Percentiles rank a stretch among this genome's conserved stretches.
Conservation (phyloP, 1,140 invertebrate species). For the Paraescarpia echinospica region DNA sequence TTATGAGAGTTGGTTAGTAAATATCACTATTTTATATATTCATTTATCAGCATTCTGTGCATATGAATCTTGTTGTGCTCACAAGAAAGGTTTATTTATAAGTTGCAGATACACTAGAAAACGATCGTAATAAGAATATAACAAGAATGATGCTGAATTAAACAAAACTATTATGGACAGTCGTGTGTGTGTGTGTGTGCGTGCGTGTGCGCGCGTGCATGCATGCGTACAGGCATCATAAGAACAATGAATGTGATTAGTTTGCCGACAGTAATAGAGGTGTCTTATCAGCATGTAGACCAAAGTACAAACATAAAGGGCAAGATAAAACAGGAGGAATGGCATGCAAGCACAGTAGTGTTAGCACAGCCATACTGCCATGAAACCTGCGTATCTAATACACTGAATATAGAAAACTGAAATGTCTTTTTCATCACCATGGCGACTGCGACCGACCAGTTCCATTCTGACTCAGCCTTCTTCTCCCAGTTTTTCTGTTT, state of each 20-base stretch:
- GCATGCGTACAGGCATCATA: background rate
- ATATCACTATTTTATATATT: background rate
- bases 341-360: background rate
- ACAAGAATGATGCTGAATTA: background rate
- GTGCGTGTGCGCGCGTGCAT: too few species aligned
- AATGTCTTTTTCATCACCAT: background rate
- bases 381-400: background rate
- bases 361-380: background rate
- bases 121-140: background rate
- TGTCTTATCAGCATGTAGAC: too few species aligned
- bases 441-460: too few species aligned
- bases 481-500: too few species aligned
- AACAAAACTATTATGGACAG: background rate
- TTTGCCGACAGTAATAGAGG: too few species aligned
- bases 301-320: too few species aligned
- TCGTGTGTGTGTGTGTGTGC: background rate
- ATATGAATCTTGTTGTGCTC: background rate
- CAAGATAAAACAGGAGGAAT: background rate
- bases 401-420: background rate
- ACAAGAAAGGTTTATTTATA: background rate
- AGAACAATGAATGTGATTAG: background rate
- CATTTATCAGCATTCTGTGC: background rate
- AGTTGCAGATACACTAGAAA: background rate
- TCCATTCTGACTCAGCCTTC: too few species aligned
- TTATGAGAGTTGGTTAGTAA: background rate